These are phyloP conservation scores for Myodes glareolus DNA, from an alignment of 2,113 vertebrate species.

Conservation along the genomic window DNA sequence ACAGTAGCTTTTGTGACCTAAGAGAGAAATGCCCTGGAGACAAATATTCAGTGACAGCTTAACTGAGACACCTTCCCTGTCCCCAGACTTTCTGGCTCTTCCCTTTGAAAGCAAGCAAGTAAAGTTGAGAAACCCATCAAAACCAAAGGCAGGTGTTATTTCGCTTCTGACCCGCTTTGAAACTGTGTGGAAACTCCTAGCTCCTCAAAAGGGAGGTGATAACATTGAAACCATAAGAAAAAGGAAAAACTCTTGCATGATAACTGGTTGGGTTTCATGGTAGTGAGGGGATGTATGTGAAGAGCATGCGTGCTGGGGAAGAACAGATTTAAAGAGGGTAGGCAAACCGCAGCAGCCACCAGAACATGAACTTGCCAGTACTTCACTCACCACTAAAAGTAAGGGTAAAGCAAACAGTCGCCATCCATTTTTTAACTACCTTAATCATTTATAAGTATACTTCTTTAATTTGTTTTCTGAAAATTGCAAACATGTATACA, in stretches of 20 bases:
- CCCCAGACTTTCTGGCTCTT: neutral
- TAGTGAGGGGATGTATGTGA: neutral
- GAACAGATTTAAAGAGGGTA: neutral
- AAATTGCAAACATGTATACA: neutral
- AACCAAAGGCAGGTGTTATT: slow-evolving; percentile 23
- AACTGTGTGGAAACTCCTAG: slow-evolving; percentile 24
- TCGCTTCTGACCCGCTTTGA: slow-evolving; percentile 27
- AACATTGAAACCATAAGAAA: slow-evolving; percentile 22
- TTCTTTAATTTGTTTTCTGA: neutral
- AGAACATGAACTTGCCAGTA: neutral
- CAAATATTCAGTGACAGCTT: slow-evolving; percentile 1
- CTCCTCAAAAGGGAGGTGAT: neutral
- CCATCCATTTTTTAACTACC: neutral
- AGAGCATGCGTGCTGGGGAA: neutral
- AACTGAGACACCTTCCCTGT: neutral
- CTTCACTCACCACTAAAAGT: neutral
- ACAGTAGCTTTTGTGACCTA: neutral
- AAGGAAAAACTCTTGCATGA: neutral
- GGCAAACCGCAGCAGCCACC: neutral
- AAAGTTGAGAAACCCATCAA: neutral
- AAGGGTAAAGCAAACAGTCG: neutral
- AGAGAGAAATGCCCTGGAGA: neutral
- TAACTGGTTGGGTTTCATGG: neutral
- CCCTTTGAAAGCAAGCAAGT: slow-evolving; percentile 3
- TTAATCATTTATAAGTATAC: neutral